These are phyloP conservation scores for Melanotaenia parkinsoni DNA, from an alignment of 2,797 vertebrate species.

Conservation along the genomic window DNA sequence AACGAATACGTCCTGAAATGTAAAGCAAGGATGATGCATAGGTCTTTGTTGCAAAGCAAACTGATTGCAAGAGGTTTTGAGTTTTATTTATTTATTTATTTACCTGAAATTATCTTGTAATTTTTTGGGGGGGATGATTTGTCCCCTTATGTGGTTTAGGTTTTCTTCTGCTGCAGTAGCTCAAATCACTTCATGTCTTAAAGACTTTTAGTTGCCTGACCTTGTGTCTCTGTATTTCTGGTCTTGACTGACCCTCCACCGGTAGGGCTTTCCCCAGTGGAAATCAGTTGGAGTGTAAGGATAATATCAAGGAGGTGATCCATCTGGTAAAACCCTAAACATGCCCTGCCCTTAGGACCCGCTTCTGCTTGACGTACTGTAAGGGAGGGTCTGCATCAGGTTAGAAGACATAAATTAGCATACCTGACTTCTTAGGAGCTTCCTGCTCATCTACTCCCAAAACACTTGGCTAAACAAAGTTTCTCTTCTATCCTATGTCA, in stretches of 20 bases:
- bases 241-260: slow-evolving; percentile 21
- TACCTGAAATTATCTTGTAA: slow-evolving; percentile 29
- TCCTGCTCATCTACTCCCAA: slow-evolving; percentile 18
- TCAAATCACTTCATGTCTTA: slow-evolving; percentile 13
- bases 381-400: slow-evolving; percentile 13
- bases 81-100: slow-evolving; percentile 9
- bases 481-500: slow-evolving; percentile 39
- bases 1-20: slow-evolving; percentile 46
- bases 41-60: slow-evolving; percentile 30
- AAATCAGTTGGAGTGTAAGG: slow-evolving; percentile 21
- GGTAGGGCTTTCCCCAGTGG: slow-evolving; percentile 21
- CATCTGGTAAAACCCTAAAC: slow-evolving; percentile 37
- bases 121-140: background rate
- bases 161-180: slow-evolving; percentile 8
- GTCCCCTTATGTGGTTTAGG: background rate
- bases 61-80: slow-evolving; percentile 23
- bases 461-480: slow-evolving; percentile 38
- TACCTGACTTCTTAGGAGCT: slow-evolving; percentile 27
- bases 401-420: slow-evolving; percentile 32
- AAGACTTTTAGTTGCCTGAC: slow-evolving; percentile 29
- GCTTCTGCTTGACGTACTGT: slow-evolving; percentile 12
- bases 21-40: slow-evolving; percentile 48
- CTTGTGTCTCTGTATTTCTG: slow-evolving; percentile 32
- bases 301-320: slow-evolving; percentile 39
- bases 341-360: slow-evolving; percentile 12